Conservation (phyloP, 1,140 invertebrate species). For the Procambarus clarkii region DNA sequence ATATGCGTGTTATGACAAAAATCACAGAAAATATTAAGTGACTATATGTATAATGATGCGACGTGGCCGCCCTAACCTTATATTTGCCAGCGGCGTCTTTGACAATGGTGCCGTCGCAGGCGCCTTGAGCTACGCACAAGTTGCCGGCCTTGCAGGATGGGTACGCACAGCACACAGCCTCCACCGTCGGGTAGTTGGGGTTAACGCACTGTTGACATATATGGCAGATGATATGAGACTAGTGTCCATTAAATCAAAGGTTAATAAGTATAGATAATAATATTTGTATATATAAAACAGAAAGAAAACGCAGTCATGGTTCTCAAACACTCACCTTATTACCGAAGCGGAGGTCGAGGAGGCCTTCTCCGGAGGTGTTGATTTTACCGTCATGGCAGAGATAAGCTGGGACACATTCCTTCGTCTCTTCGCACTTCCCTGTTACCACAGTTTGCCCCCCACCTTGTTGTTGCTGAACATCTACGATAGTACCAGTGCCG, state of each 20-base stretch:
- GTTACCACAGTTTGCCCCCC: not conserved
- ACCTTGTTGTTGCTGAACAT: not conserved
- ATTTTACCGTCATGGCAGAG: conserved; percentile 12
- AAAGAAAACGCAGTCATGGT: no score
- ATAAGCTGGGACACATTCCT: not conserved
- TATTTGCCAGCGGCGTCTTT: not conserved
- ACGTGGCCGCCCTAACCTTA: not conserved
- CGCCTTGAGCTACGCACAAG: not conserved
- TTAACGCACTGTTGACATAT: conserved; percentile 7
- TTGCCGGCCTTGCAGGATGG: not conserved
- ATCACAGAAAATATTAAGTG: no score
- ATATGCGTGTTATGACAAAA: no score
- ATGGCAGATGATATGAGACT: no score
- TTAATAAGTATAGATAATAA: no score
- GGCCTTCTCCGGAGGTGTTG: conserved; percentile 7
- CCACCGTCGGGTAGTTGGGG: not conserved
- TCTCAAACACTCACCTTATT: not conserved
- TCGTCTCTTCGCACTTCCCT: not conserved
- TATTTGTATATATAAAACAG: no score
- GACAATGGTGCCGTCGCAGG: not conserved
- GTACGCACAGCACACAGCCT: not conserved
- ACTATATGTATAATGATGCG: not conserved
- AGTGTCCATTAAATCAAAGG: no score
- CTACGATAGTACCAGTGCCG: no score
- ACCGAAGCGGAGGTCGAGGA: not conserved